Evolutionary conservation across 2,888 invertebrate species (phyloP).

Genomic region (Monopis laevigella): DNA sequence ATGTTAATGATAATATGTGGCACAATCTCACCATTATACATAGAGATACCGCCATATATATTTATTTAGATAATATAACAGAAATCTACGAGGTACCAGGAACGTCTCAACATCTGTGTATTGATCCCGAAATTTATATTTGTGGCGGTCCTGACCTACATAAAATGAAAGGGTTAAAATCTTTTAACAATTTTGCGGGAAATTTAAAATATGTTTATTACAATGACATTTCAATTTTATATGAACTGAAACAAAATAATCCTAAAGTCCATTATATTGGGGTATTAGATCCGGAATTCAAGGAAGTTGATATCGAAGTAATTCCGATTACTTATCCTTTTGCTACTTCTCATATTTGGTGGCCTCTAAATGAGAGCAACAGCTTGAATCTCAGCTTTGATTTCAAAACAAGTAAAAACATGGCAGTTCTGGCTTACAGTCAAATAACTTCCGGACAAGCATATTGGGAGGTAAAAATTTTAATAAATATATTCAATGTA

Average conservation of each 20-base stretch:
- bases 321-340: constrained; percentile 93
- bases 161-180: constrained; percentile 84
- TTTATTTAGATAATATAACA: constrained; percentile 79
- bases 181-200: constrained; percentile 87
- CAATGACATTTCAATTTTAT: constrained; percentile 91
- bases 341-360: constrained; percentile 90
- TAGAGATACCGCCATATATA: constrained; percentile 74
- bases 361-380: constrained; percentile 80
- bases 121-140: constrained; percentile 94
- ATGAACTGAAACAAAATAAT: constrained; percentile 84
- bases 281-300: constrained; percentile 83
- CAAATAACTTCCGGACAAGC: constrained; percentile 80
- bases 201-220: constrained; percentile 92
- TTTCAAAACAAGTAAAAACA: constrained; percentile 84
- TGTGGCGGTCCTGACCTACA: constrained; percentile 87
- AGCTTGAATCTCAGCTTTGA: constrained; percentile 83
- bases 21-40: constrained; percentile 90
- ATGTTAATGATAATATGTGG: constrained; percentile 82
- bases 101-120: constrained; percentile 74
- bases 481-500: neutral
- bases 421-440: constrained; percentile 87
- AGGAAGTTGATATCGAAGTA: constrained; percentile 84
- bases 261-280: constrained; percentile 86
- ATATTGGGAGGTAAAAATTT: constrained; percentile 82
- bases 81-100: constrained; percentile 78